Evolutionary conservation across 2,888 invertebrate genomes (phyloP).

Genomic region (Nomada fabriciana): DNA sequence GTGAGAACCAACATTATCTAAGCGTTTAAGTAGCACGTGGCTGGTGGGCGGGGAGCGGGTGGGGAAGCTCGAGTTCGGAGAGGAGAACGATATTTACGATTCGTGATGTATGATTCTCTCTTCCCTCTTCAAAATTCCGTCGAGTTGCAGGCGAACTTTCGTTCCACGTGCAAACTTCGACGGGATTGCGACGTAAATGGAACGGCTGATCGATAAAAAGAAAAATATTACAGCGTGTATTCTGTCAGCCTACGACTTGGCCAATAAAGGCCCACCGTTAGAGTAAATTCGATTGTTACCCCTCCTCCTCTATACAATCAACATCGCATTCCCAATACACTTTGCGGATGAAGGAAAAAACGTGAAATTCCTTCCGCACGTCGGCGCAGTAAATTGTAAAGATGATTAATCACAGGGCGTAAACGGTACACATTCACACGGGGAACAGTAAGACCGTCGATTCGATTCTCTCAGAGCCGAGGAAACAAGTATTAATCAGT

Average conservation of each 20-base stretch:
- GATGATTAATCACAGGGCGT: no score
- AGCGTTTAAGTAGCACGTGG: conserved; percentile 2
- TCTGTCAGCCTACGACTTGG: not conserved
- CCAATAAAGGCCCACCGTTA: not conserved
- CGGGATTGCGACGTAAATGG: not conserved
- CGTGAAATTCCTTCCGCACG: no score
- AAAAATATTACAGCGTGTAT: conserved; percentile 1
- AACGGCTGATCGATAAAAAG: conserved; percentile 4
- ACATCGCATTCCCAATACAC: no score
- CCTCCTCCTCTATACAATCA: not conserved
- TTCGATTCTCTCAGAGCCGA: conserved; percentile 6
- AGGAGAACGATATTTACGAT: conserved; percentile 12
- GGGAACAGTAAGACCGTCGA: not conserved
- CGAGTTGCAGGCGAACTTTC: not conserved
- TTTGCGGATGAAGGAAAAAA: no score
- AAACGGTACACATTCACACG: no score
- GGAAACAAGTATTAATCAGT: conserved; percentile 33
- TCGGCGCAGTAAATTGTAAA: no score
- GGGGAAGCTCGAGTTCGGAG: not conserved
- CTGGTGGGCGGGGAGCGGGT: not conserved
- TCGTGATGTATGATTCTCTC: conserved; percentile 3
- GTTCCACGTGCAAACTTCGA: not conserved
- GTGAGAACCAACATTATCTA: conserved; percentile 33
- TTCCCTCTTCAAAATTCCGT: not conserved
- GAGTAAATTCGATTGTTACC: not conserved